Percentiles rank a stretch among this genome's conserved stretches.
Conservation (phyloP, 2,113 vertebrate species). For the Cervus canadensis region DNA sequence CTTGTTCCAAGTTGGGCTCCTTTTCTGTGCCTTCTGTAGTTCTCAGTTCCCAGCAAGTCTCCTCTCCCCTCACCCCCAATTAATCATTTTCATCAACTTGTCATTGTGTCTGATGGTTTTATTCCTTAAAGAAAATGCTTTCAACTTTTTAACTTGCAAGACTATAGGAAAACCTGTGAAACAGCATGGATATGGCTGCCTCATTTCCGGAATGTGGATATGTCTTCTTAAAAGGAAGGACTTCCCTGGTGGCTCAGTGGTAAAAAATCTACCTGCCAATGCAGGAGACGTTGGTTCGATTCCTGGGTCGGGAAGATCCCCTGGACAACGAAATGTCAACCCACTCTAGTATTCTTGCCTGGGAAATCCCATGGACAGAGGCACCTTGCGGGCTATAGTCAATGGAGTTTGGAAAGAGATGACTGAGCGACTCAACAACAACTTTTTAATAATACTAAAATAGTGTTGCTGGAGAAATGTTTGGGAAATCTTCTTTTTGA, state of each 20-base stretch:
- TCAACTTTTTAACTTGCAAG: constrained; percentile 53
- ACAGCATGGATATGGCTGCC: background rate
- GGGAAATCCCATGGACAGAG: background rate
- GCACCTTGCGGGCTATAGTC: background rate
- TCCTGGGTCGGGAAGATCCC: background rate
- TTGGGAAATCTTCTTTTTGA: constrained; percentile 75
- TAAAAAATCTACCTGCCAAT: background rate
- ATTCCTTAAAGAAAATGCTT: constrained; percentile 29
- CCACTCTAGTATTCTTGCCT: background rate
- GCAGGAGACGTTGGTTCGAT: background rate
- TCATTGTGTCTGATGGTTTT: background rate
- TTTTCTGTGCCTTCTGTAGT: background rate
- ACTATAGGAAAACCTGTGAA: constrained; percentile 17
- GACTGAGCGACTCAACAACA: background rate
- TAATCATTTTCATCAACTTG: background rate
- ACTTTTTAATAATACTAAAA: constrained; percentile 33
- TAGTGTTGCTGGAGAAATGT: constrained; percentile 37
- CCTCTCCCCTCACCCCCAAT: rapidly evolving
- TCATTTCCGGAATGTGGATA: constrained; percentile 38
- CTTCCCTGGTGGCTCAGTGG: background rate
- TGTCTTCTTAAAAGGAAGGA: constrained; percentile 36
- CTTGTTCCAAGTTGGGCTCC: background rate
- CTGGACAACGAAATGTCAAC: background rate
- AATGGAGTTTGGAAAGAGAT: background rate
- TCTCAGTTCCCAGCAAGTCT: background rate